Base-by-base conservation (phyloP, 2,797 vertebrate species). In the Gallinago solitaria region DNA sequence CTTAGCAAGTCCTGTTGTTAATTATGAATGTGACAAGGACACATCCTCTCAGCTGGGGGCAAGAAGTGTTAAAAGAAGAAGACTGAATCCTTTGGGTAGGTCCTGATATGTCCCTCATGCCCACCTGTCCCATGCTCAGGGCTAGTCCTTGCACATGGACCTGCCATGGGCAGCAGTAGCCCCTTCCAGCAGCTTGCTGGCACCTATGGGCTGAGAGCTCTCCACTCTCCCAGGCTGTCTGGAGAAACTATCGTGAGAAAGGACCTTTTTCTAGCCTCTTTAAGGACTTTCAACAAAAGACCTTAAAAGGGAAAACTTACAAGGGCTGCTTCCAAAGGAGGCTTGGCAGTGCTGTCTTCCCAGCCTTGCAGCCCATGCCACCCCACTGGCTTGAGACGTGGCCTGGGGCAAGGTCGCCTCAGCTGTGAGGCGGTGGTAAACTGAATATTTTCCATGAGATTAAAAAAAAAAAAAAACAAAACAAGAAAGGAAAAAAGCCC, bases 281-380 rank as follows among this genome's bases (percentile, higher is more conserved):
- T 74, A 85, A 93, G 69, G 47, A 43, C 82, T 97, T 91, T 65
- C 73, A 77, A 91, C 60, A 95, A 95, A 94, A 82, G 50, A 73
- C 14, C 60, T 94, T 95, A 95, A 93, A 97, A 96, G 73, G 53
- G 61, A 90, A 94, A 97, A 68, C 60, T 11, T 9, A 75, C 47
- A 79, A 50, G 78, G 50, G 33, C 69, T 43, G 81, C 75, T 97
- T 96, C 78, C 77, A 89, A 90, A 87, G 53, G 51, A 67, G 27
- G 53, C 60, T 96, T 97, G 97, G 97, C 96, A 96, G 51, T 51
- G 6, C n/a, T 2, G 4, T 76, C 92, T 84, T 83, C 64, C 21
- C 56, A 82, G 85, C 56, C 45, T 86, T 83, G 76, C 43, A 94
- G 67, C 39, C 75, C 28, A 11, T 85, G 88, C 78, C 59, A 90